Base-by-base conservation (phyloP, 2,797 vertebrate genomes). In the Merluccius polli region DNA sequence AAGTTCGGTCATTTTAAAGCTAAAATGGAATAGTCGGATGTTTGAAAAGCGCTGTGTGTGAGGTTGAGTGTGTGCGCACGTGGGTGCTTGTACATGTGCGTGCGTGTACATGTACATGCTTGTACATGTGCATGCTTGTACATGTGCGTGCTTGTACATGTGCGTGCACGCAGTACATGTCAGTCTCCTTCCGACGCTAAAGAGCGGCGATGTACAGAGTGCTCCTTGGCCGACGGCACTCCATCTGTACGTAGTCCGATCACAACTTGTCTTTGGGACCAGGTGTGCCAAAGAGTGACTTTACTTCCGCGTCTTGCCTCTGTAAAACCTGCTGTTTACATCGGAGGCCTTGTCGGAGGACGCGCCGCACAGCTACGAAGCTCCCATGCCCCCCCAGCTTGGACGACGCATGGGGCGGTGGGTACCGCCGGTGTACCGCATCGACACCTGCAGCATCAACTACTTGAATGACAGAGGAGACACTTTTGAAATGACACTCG, bases 281-380 rank as follows among this genome's bases (percentile, higher is more conserved):
- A 88, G 92, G 90, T 87, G 92, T 93, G 93, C 93, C 93, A 94
- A 94, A 94, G 93, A 94, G 88, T 91, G 83, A 87, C 87, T 91
- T 90, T 90, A 90, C 88, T 90, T 88, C 85, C 87, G 82, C 27
- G 84, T 89, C 85, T 88, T 86, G 85, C 89, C 86, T 89, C 86
- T 85, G 86, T 86, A 88, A 85, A 65, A 65, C 59, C 81, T 86
- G 87, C 85, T 88, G 89, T 92, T 92, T 88, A 89, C 90, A 87
- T 84, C 79, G 87, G 87, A 90, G 82, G 82, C 79, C 83, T 82
- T 70, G 71, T 72, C 71, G 85, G 81, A 85, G 86, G 74, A 85
- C 78, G 71, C 81, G 75, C 84, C 79, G 79, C 80, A 87, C 84
- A 78, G 84, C 77, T 81, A 75, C 74, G 29, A 70, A 78, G 75